Base-by-base conservation (phyloP, 1,140 invertebrate genomes). In the Neelides sp. region DNA sequence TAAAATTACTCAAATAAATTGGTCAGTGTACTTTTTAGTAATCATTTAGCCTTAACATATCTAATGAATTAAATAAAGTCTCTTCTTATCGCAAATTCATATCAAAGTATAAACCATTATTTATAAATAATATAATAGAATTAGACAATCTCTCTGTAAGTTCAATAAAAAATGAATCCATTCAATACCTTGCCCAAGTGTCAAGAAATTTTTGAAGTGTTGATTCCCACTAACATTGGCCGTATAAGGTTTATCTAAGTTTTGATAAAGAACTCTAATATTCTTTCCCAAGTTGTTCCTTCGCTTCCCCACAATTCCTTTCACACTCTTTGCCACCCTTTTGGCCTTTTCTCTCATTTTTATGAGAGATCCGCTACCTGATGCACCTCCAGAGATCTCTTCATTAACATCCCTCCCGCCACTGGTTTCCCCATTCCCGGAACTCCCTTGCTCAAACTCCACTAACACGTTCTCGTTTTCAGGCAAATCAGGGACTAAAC, bases 181-280 rank as follows among this genome's bases (percentile, higher is more conserved):
- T 32, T 32, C 36, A 36, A n/a, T 32, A 55, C 57, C 49, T 55
- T 55, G 44, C 27, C 59, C 59, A 35, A 61, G 39, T 24, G 59
- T 61, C 40, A 61, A 50, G 42, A 55, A 61, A 24, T 54, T 55
- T 44, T 57, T 57, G 30, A 53, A 61, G 49, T 57, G 53, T 10
- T 50, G 55, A 12, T 52, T 51, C 8, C 52, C 35, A 43, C 50
- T 61, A 15, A 61, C 50, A 43, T 50, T 41, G 4, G 55, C 59
- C 37, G 52, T 55, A 26, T 61, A 61, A 1, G 59, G 59, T 26
- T 61, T 61, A 52, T 61, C 59, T 19, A 61, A 48, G 51, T 61
- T 61, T 35, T 61, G 59, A 34, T 61, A 61, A 4, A 55, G 37
- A 22, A 61, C 59, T 36, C 59, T 39, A 17, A 61, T 47, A 50